Conservation (phyloP, 2,797 vertebrate genomes). For the Sebastes goodei region DNA sequence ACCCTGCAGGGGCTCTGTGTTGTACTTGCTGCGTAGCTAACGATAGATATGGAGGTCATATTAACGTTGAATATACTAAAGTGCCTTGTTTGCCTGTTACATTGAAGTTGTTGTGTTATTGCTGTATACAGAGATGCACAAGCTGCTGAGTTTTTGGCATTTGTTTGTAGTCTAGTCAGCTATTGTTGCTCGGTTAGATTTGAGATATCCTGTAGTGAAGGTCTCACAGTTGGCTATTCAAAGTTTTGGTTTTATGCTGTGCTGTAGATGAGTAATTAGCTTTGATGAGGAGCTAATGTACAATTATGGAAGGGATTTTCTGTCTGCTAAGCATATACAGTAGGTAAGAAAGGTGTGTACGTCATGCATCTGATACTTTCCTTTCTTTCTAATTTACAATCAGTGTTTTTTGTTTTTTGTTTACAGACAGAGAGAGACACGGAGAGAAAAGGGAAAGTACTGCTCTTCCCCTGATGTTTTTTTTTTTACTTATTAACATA, state of each 20-base stretch:
- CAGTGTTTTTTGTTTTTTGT: too few species aligned
- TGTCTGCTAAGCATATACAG: background rate
- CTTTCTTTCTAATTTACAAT: background rate
- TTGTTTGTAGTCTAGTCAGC: background rate
- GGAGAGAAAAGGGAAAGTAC: too few species aligned
- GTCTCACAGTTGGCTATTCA: background rate
- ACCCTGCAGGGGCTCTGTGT: background rate
- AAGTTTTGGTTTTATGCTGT: background rate
- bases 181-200: background rate
- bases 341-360: background rate
- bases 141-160: background rate
- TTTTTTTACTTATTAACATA: too few species aligned
- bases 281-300: background rate
- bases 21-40: background rate
- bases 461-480: rapidly evolving
- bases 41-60: background rate
- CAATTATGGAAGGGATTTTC: background rate
- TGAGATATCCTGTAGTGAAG: background rate
- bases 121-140: background rate
- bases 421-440: too few species aligned
- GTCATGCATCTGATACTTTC: background rate
- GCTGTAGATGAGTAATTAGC: background rate
- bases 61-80: background rate
- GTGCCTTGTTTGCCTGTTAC: background rate
- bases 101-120: background rate